Evolutionary conservation across 1,140 invertebrate genomes (phyloP).

Genomic region (Bombus polaris): DNA sequence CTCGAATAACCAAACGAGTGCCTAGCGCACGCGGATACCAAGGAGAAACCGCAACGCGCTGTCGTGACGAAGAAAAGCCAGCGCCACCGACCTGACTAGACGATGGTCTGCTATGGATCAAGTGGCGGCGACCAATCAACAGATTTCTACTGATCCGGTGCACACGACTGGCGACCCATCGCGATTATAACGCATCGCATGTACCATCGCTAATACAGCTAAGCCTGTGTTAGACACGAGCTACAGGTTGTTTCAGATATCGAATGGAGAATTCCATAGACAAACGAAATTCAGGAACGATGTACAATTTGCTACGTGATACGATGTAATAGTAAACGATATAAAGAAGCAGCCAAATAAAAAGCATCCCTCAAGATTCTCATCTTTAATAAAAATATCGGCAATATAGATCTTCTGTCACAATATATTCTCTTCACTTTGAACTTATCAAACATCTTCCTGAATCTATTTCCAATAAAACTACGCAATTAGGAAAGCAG

Average conservation of each 20-base stretch:
- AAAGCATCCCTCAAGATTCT: background rate
- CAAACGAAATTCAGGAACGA: no score
- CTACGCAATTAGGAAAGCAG: no score
- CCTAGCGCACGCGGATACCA: conserved; percentile 29
- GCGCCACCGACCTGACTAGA: conserved; percentile 11
- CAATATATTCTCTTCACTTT: background rate
- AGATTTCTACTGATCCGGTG: conserved; percentile 77
- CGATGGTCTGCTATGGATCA: conserved; percentile 66
- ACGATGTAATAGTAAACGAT: background rate
- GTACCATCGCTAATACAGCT: background rate
- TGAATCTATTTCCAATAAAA: background rate
- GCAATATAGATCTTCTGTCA: background rate
- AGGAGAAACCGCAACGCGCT: conserved; percentile 66
- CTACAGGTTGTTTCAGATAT: conserved; percentile 17
- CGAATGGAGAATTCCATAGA: background rate
- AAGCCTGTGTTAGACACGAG: background rate
- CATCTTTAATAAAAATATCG: background rate
- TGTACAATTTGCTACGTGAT: background rate
- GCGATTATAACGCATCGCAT: conserved; percentile 75
- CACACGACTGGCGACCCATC: conserved; percentile 69
- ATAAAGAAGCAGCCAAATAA: background rate
- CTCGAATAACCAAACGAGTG: conserved; percentile 62
- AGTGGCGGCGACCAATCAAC: conserved; percentile 77
- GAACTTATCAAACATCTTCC: background rate
- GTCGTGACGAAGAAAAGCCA: conserved; percentile 31